Evolutionary conservation across 2,797 vertebrate species (phyloP), one percentile per base, ranked within the genome.

Genomic region (Anisognathus igniventris): DNA sequence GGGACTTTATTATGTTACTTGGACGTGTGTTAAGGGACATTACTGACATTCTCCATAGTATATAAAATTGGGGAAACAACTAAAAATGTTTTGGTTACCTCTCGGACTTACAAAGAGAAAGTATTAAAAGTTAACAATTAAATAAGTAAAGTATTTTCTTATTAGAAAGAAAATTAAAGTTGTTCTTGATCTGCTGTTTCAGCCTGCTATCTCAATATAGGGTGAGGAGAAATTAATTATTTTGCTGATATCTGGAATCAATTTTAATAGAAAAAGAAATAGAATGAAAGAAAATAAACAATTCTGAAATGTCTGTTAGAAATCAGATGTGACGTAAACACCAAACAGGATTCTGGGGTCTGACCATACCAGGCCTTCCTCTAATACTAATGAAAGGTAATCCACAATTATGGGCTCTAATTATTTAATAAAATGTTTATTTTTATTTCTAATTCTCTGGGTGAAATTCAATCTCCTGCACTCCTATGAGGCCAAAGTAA

Each of bases 11-110:
- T 96, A 94, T 94, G 86, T 96, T 96, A 95, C 84, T 97, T 90
- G 92, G 83, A 96, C 51, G 45, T 92, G 96, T 97, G 94, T 97
- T 97, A 96, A 87, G 96, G 95, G 96, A 97, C 95, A 51, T 96
- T 96, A 95, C 89, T 96, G 96, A 93, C 60, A 51, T 97, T 98
- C 96, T 96, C 95, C 88, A 91, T 92, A 96, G 86, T 95, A 94
- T 79, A 96, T 97, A 97, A 98, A 98, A 97, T 74, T 56, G 88
- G 94, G 96, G 91, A 97, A 98, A 97, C 96, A 97, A 92, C 88
- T 96, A 79, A 95, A 98, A 98, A 95, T 97, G 79, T 97, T 97
- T 97, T 93, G 64, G 68, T 97, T 96, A 94, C 96, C 86, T 97
- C 92, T 95, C 95, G 89, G 96, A 80, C 67, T 93, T 90, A 75